Evolutionary conservation across 1,140 invertebrate species (phyloP).

Genomic region (Zophobas morio): DNA sequence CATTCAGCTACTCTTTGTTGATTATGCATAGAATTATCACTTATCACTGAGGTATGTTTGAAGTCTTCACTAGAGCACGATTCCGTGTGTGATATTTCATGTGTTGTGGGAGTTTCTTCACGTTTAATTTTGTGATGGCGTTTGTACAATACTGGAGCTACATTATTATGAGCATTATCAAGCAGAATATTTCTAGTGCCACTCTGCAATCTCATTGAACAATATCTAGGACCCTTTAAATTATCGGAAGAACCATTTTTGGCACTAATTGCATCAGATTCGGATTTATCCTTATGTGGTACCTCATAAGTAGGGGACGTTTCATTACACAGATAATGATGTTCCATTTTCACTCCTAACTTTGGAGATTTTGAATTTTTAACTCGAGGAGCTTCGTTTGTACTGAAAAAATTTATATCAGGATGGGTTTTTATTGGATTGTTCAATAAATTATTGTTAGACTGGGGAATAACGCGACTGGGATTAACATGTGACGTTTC

Average conservation of each 20-base stretch:
- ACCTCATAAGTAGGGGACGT: conserved; percentile 57
- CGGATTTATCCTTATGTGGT: conserved; percentile 60
- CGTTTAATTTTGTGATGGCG: conserved; percentile 66
- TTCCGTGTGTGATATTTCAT: conserved; percentile 49
- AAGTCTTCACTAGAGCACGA: conserved; percentile 56
- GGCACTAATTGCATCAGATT: conserved; percentile 64
- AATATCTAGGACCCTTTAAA: conserved; percentile 76
- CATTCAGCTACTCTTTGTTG: conserved; percentile 63
- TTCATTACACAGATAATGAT: conserved; percentile 74
- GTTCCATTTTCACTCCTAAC: conserved; percentile 63
- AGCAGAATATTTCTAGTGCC: conserved; percentile 84
- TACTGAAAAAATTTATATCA: conserved; percentile 44
- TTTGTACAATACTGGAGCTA: conserved; percentile 78
- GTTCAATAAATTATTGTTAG: conserved; percentile 14
- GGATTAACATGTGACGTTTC: conserved; percentile 28
- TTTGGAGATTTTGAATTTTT: conserved; percentile 18
- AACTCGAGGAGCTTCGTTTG: conserved; percentile 33
- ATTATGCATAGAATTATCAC: conserved; percentile 60
- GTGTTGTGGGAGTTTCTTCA: conserved; percentile 63
- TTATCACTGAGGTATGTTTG: conserved; percentile 53
- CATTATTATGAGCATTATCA: conserved; percentile 80
- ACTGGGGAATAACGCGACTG: conserved; percentile 2
- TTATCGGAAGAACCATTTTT: conserved; percentile 57
- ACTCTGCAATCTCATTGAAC: conserved; percentile 79
- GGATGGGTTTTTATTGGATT: conserved; percentile 43